Evolutionary conservation across 2,888 invertebrate species (phyloP), one percentile per base, ranked within the genome.

Genomic region (Helicoverpa assulta): DNA sequence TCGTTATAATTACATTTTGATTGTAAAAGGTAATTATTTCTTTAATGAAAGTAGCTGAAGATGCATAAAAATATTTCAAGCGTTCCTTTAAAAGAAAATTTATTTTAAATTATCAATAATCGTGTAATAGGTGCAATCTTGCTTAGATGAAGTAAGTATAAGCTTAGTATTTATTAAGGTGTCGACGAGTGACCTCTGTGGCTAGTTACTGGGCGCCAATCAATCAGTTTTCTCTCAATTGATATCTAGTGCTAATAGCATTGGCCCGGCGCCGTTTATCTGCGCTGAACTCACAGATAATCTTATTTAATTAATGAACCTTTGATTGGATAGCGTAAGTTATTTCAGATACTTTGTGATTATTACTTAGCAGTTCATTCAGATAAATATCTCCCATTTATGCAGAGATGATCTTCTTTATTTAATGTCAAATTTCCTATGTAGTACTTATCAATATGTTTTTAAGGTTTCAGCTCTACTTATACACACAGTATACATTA

Each of bases 191-290:
- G 56, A 78, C 73, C 64, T 67, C 52, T 67, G 12, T 29, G 50
- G 52, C 43, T 33, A 33, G 33, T 10, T 33, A n/a, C 21, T 26
- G 26, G 7, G 16, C 6, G 47, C 47, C 47, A 47, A 19, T 53
- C 37, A 54, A 64, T 68, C 57, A 61, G 63, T 67, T 61, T 73
- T 52, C 55, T 33, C 65, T 47, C 55, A 47, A 59, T 55, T 69
- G 51, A 18, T 68, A 60, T 76, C 76, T 51, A 21, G 33, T 64
- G 59, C 26, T 73, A 67, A 50, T 67, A 78, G 57, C 56, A 73
- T 68, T 68, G 70, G 72, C 57, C 73, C 55, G 75, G 73, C 78
- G 67, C 65, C 76, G 78, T 54, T 58, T 76, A 84, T 82, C 81
- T 80, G 75, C 81, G 18, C 52, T 79, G 54, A 58, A 68, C 64